Evolutionary conservation across 2,113 vertebrate species (phyloP), one percentile per base, ranked within the genome.

Genomic region (Cervus canadensis): DNA sequence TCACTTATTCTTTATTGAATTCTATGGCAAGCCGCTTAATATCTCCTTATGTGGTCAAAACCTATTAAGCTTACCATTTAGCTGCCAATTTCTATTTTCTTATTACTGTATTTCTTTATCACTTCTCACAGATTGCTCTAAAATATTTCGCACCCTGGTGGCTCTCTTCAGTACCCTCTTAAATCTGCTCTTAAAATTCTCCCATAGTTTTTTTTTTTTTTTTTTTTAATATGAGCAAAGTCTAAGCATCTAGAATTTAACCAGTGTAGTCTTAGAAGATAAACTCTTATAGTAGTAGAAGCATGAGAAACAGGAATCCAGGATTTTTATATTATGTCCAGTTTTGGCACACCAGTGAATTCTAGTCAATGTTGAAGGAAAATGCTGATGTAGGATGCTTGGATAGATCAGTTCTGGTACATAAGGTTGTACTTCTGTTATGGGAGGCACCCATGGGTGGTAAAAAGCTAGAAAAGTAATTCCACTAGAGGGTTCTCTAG

Each of bases 1-100:
- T 50, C 48, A 89, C 71, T 89, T 50, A 59, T 87, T 97, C 83
- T 60, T 87, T 87, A 82, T 43, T 91, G 45, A 95, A 57, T 94
- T 88, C 11, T 6, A 52, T 36, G 26, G 7, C 15, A 95, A 90
- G 43, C 3, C 19, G 78, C 50, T 71, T 94, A 76, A 60, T 78
- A 40, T 71, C 2, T 81, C 54, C 79, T 82, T 19, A 60, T 56
- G 60, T 19, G 26, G 57, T 67, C 81, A 92, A 92, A 95, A 86
- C 5, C 7, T 16, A 94, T 23, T 60, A 79, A 82, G 50, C 15
- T 85, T 86, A 82, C 52, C 13, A 82, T 89, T 97, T 92, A 87
- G 16, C 59, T 83, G 36, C 8, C 87, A 30, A 82, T 67, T 97
- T 93, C 26, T 48, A 43, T 91, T 62, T 87, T 74, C 83, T 83